Conservation (phyloP, 2,113 vertebrate genomes). For the Marcusenius ussheri region DNA sequence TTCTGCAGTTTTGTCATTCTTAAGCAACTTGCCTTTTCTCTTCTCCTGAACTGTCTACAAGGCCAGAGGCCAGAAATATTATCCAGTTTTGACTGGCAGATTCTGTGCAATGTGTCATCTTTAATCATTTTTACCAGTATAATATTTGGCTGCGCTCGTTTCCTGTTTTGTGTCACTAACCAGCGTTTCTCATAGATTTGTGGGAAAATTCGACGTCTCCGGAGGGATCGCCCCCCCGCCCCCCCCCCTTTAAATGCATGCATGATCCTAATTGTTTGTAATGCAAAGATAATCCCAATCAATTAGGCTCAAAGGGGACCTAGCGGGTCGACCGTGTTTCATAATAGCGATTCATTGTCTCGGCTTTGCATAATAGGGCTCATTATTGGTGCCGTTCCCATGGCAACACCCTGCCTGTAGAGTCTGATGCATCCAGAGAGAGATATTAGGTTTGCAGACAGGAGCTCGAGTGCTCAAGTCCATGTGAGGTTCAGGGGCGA, state of each 20-base stretch:
- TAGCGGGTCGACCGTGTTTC: constrained; percentile 32
- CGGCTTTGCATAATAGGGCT: constrained; percentile 44
- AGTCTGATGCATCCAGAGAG: constrained; percentile 24
- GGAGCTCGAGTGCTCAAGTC: constrained; percentile 9
- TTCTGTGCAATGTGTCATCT: background rate
- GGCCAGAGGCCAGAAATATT: background rate
- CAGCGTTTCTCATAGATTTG: background rate
- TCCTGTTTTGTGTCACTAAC: background rate
- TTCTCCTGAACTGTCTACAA: background rate
- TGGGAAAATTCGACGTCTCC: background rate
- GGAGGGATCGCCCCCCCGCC: background rate
- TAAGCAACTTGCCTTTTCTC: background rate
- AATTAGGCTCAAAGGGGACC: constrained; percentile 27
- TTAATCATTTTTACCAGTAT: background rate
- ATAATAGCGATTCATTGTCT: constrained; percentile 27
- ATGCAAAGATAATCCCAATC: constrained; percentile 26
- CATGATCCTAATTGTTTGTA: constrained; percentile 25
- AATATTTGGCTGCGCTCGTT: background rate
- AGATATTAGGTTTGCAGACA: constrained; percentile 28
- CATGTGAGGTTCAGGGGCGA: background rate
- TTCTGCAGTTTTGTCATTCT: background rate
- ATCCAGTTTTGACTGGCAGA: background rate
- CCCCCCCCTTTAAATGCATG: background rate
- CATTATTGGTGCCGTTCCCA: constrained; percentile 50
- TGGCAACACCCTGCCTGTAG: constrained; percentile 47